Evolutionary conservation across 1,140 invertebrate genomes (phyloP).

Genomic region (Dendrolimus punctatus): DNA sequence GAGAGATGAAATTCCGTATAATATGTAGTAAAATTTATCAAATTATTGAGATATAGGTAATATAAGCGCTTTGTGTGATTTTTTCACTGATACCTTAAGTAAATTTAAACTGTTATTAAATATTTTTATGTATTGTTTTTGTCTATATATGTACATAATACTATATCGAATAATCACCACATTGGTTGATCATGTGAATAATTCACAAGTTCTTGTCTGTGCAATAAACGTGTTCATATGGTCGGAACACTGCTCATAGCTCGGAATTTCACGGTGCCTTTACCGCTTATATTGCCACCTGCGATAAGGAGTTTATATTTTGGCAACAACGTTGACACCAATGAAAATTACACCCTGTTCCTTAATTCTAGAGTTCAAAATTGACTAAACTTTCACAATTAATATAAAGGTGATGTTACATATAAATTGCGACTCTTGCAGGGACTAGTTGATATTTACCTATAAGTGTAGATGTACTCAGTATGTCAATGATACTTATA

Average conservation of each 20-base stretch:
- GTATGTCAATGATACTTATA: neutral
- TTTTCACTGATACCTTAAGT: too few relatives aligned
- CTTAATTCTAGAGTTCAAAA: conserved; percentile 11
- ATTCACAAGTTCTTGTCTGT: conserved; percentile 20
- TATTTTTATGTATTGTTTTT: too few relatives aligned
- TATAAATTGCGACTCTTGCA: conserved; percentile 30
- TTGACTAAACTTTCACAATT: conserved; percentile 18
- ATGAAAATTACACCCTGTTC: conserved; percentile 16
- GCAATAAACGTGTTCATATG: conserved; percentile 21
- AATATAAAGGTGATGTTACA: conserved; percentile 15
- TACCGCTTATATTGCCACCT: conserved; percentile 31
- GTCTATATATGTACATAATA: too few relatives aligned
- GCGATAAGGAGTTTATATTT: conserved; percentile 39
- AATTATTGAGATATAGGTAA: too few relatives aligned
- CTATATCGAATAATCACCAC: conserved; percentile 15
- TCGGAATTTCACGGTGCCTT: conserved; percentile 26
- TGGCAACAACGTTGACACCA: conserved; percentile 13
- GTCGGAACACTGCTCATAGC: conserved; percentile 11
- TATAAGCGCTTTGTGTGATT: too few relatives aligned
- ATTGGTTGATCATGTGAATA: conserved; percentile 12
- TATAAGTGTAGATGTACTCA: conserved; percentile 6
- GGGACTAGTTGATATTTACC: conserved; percentile 29
- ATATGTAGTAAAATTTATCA: too few relatives aligned
- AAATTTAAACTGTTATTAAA: too few relatives aligned
- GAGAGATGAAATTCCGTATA: too few relatives aligned